Percentiles rank a stretch among this genome's conserved stretches.
Evolutionary conservation across 2,797 vertebrate species (phyloP).

Genomic region (Coccyzus lansbergi): DNA sequence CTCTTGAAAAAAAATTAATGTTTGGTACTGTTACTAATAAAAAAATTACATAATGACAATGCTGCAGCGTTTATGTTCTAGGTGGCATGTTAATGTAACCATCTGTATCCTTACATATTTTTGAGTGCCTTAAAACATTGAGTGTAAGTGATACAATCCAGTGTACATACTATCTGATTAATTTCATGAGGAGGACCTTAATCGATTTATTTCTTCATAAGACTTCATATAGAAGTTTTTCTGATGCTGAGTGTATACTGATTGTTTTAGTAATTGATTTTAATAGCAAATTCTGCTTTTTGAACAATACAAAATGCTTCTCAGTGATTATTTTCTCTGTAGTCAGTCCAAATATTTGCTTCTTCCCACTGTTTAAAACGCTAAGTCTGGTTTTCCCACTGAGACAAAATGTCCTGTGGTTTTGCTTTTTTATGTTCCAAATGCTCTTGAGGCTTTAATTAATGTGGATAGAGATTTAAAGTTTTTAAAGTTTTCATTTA

Average conservation of each 20-base stretch:
- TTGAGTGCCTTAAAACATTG: background rate
- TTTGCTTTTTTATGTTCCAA: background rate
- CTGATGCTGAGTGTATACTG: background rate
- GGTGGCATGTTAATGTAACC: background rate
- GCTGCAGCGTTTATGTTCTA: constrained; percentile 35
- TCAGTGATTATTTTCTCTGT: background rate
- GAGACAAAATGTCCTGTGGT: background rate
- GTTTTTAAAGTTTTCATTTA: background rate
- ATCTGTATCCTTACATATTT: background rate
- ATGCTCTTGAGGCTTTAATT: background rate
- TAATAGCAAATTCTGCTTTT: background rate
- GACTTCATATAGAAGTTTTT: background rate
- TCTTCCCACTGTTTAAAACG: background rate
- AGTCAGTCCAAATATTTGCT: background rate
- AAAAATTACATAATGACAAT: background rate
- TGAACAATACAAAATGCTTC: background rate
- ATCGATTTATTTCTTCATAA: background rate
- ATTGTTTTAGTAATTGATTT: background rate
- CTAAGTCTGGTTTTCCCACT: background rate
- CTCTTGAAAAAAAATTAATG: background rate
- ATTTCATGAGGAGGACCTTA: background rate
- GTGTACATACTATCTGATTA: background rate
- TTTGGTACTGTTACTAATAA: constrained; percentile 52
- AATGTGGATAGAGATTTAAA: background rate
- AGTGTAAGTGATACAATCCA: background rate